Percentiles rank a stretch among this genome's conserved stretches.
Evolutionary conservation across 1,140 invertebrate species (phyloP).

Genomic region (Coelopa frigida): DNA sequence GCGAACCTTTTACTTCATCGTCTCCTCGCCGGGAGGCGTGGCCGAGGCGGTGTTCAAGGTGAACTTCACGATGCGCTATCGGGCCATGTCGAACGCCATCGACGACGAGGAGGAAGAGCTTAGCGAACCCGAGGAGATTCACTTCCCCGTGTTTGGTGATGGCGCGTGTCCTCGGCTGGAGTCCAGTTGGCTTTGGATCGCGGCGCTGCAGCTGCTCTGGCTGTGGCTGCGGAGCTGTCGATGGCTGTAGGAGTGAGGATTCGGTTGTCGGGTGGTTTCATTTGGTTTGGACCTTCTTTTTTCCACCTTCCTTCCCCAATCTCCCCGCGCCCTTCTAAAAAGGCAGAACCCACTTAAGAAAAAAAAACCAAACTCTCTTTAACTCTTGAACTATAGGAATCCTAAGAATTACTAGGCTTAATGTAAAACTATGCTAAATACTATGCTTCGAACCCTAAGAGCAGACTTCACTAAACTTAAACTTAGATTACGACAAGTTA

Average conservation of each 20-base stretch:
- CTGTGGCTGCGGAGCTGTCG: too few species aligned
- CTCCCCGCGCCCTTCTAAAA: not conserved
- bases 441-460: too few species aligned
- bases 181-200: not conserved
- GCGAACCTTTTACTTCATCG: conserved; percentile 43
- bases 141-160: conserved; percentile 38
- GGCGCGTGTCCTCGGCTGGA: not conserved
- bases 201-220: not conserved
- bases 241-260: conserved; percentile 7
- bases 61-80: conserved; percentile 41
- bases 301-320: not conserved
- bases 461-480: too few species aligned
- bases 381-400: conserved; percentile 4
- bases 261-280: not conserved
- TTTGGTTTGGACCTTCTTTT: not conserved
- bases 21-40: conserved; percentile 41
- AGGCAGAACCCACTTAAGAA: not conserved
- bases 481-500: too few species aligned
- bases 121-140: conserved; percentile 42
- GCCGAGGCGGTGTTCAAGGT: conserved; percentile 42
- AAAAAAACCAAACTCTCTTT: conserved; percentile 6
- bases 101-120: conserved; percentile 43
- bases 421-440: conserved; percentile 4
- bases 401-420: not conserved
- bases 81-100: conserved; percentile 36